Percentiles rank a stretch among this genome's conserved stretches.
phyloP scores from a whole-genome alignment of 1,140 invertebrate genomes.

The roundworm (Caenorhabditis elegans) region WBcel235 BX284603.4:2633001-2633500 shows the following conservation, averaged over 20 bases:
- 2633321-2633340: too few relatives aligned
- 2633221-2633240: conserved; percentile 2
- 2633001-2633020: conserved; percentile 17
- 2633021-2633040: too few relatives aligned
- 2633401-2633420: background rate
- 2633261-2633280: background rate
- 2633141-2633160: conserved; percentile 20
- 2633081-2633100: background rate
- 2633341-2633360: background rate
- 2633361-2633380: background rate
- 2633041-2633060: background rate
- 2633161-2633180: conserved; percentile 5
- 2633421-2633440: background rate
- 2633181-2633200: background rate
- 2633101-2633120: background rate
- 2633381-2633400: background rate
- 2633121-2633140: conserved; percentile 24
- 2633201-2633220: background rate
- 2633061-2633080: background rate
- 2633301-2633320: background rate
- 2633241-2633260: background rate
- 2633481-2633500: too few relatives aligned
- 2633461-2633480: too few relatives aligned
- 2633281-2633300: background rate
- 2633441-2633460: background rate